These are phyloP conservation scores for Lepilemur ruficaudatus DNA, from an alignment of 2,797 vertebrate species.

Conservation along the genomic window DNA sequence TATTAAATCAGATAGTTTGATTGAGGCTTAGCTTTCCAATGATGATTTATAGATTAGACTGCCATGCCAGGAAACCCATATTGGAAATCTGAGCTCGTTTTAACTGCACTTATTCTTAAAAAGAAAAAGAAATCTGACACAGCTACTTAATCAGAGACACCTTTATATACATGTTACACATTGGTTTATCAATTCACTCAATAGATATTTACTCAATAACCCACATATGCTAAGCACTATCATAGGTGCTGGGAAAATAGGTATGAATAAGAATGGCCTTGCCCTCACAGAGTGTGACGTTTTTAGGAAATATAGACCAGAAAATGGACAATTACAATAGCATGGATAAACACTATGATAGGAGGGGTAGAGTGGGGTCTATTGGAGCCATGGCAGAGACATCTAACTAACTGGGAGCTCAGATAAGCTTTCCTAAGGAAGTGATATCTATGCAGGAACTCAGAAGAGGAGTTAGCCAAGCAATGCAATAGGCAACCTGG, in stretches of 20 bases:
- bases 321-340: not conserved
- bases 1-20: not conserved
- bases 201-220: not conserved
- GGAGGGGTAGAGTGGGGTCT: not conserved
- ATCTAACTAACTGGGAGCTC: not conserved
- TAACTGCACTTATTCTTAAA: not conserved
- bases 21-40: not conserved
- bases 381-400: not conserved
- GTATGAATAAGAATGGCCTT: not conserved
- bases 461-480: not conserved
- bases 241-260: not conserved
- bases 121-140: not conserved
- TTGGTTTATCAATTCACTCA: not conserved
- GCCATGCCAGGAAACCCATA: not conserved
- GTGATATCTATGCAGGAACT: not conserved
- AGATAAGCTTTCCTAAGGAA: not conserved
- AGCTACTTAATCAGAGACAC: not conserved
- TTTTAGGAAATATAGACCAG: not conserved
- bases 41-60: not conserved
- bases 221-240: not conserved
- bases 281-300: not conserved
- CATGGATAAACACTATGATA: not conserved
- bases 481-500: not conserved
- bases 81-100: not conserved
- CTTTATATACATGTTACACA: not conserved